These are phyloP conservation scores for Myotis findleyi DNA, from an alignment of 2,797 vertebrate species.

Conservation along the genomic window DNA sequence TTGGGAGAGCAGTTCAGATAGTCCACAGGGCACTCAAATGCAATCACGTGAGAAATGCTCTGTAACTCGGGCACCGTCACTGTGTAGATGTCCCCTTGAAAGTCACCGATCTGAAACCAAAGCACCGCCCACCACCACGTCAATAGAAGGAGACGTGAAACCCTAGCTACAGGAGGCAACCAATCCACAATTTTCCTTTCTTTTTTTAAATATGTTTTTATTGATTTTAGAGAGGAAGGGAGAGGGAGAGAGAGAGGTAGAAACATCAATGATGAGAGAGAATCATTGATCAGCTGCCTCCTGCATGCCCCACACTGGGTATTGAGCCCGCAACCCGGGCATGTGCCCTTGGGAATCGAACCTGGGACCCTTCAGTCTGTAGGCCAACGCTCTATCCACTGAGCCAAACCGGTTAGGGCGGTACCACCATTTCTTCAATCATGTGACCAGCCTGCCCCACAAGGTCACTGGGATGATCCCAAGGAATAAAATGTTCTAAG, in stretches of 20 bases:
- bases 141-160: neutral
- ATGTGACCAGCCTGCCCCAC: neutral
- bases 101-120: conserved; percentile 35
- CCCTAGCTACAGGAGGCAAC: neutral
- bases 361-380: too few relatives aligned
- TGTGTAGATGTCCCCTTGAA: neutral
- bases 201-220: too few relatives aligned
- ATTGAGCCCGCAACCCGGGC: too few relatives aligned
- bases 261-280: too few relatives aligned
- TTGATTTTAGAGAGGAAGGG: too few relatives aligned
- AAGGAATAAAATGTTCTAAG: neutral
- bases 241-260: too few relatives aligned
- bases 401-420: neutral
- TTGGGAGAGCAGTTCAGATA: conserved; percentile 7
- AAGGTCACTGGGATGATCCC: neutral
- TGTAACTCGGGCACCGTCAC: conserved; percentile 29
- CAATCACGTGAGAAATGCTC: neutral
- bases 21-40: neutral
- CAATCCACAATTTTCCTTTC: too few relatives aligned
- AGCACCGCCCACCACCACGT: neutral
- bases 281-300: too few relatives aligned
- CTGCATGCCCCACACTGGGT: too few relatives aligned
- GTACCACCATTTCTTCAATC: neutral
- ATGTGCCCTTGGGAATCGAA: too few relatives aligned
- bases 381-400: too few relatives aligned